Percentiles rank a stretch among this genome's conserved stretches.
phyloP scores from a whole-genome alignment of 2,797 vertebrate species.

The Chiroxiphia lanceolata region DNA sequence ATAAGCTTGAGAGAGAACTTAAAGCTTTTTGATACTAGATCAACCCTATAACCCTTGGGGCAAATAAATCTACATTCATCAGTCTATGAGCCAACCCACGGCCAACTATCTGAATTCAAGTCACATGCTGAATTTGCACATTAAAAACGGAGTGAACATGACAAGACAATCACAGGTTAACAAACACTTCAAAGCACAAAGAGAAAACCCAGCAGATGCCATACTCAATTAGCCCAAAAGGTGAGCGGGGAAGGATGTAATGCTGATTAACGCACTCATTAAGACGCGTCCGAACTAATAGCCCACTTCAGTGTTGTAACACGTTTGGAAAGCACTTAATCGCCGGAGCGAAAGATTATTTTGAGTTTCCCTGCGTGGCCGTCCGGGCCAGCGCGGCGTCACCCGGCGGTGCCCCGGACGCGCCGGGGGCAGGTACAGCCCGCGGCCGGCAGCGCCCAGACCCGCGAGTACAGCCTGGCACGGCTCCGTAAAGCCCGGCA shows the following conservation, averaged over 20 bases:
- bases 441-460: background rate
- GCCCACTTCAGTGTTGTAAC: background rate
- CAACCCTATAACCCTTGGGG: background rate
- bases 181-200: background rate
- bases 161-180: background rate
- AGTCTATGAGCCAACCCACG: background rate
- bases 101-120: background rate
- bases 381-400: background rate
- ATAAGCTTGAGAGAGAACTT: background rate
- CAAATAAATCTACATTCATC: background rate
- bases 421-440: background rate
- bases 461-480: background rate
- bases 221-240: background rate
- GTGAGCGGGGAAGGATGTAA: background rate
- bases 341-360: background rate
- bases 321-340: background rate
- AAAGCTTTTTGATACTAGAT: background rate
- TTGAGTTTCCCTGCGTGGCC: background rate
- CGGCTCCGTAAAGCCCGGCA: background rate
- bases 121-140: conserved; percentile 1
- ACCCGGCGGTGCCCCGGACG: background rate
- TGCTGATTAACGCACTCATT: background rate
- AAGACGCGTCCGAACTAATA: background rate
- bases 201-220: background rate
- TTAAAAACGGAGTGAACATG: background rate